Evolutionary conservation across 2,797 vertebrate species (phyloP), one percentile per base, ranked within the genome.

Genomic region (Ctenosaura bakeri): DNA sequence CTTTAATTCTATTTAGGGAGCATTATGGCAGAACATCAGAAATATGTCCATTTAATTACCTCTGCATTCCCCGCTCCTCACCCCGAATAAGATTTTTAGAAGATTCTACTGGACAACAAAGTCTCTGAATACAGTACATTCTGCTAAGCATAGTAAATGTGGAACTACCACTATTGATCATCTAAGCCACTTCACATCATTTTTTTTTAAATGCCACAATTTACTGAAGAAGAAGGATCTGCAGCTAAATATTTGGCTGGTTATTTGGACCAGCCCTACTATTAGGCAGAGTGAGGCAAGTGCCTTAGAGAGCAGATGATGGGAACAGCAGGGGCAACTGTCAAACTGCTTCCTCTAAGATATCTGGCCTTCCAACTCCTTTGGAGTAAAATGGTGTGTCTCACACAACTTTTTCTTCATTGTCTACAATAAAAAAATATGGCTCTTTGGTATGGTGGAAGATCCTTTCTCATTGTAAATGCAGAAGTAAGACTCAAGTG

Each of bases 21-120:
- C 94, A 94, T 93, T 91, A 93, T 84, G 92, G 94, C 85, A 94
- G 90, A 79, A 85, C 50, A 94, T 93, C 87, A 85, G 88, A 95
- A 93, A 95, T 86, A 89, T 59, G 92, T 52, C 62, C 0, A 94
- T 92, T 95, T 95, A 95, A 94, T 89, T 93, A 52, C 35, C 76
- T 93, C 82, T 89, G 46, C 74, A 93, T 66, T 94, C 90, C 85
- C 29, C 62, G 24, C 32, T 42, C 20, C 83, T 18, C 14, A 32
- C 38, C 77, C 84, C 52, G 59, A 69, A 71, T n/a, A 90, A 92
- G 74, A 0, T 22, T 59, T n/a, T 85, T 38, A 29, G 83, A 90
- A 92, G 74, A 0, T 22, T 59, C 29, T 85, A 76, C 81, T 46
- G 24, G 84, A 87, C 12, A 32, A 32, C 79, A 56, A 77, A 81